phyloP scores from a whole-genome alignment of 2,797 vertebrate species.

The Remorina albescens region DNA sequence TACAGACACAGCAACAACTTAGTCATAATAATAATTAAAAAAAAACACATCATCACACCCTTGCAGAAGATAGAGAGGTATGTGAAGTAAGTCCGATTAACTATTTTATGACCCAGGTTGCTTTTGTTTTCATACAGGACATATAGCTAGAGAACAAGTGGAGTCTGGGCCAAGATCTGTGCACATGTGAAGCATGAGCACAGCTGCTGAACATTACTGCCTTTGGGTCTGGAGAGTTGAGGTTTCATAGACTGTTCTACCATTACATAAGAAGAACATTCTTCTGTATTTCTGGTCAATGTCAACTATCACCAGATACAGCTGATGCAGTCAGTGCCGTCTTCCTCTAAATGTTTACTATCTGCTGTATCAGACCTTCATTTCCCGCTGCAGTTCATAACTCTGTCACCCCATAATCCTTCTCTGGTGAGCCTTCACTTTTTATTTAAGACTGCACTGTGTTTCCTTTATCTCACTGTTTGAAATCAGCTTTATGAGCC shows the following conservation, averaged over 20 bases:
- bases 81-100: neutral
- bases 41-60: neutral
- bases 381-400: conserved; percentile 6
- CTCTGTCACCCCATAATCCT: conserved; percentile 3
- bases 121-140: neutral
- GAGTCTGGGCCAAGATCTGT: conserved; percentile 3
- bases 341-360: conserved; percentile 12
- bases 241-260: conserved; percentile 19
- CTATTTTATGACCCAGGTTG: neutral
- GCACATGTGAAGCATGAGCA: conserved; percentile 46
- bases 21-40: no score
- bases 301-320: neutral
- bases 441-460: neutral
- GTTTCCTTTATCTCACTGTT: neutral
- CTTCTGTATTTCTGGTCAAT: conserved; percentile 22
- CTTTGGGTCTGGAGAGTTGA: conserved; percentile 27
- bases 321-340: neutral
- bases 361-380: conserved; percentile 3
- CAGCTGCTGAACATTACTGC: conserved; percentile 62
- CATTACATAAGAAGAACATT: conserved; percentile 51
- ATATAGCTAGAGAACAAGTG: conserved; percentile 2
- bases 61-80: neutral
- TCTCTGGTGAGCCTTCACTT: neutral
- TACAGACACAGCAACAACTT: no score
- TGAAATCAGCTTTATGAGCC: conserved; percentile 4